Evolutionary conservation across 2,797 vertebrate genomes (phyloP), one percentile per base, ranked within the genome.

Genomic region (Triplophysa yarkandensis): DNA sequence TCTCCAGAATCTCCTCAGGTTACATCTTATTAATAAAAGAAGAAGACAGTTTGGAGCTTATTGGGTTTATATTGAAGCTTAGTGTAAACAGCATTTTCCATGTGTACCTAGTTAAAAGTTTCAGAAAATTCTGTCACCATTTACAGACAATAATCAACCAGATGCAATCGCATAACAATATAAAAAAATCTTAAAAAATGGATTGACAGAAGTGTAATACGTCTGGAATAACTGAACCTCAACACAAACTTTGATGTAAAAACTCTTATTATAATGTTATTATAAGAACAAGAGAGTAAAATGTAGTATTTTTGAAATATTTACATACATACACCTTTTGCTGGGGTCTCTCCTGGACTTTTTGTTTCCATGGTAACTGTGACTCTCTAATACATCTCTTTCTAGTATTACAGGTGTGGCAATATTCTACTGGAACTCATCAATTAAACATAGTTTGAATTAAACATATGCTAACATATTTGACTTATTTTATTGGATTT

Each of bases 11-110:
- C 36, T 23, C 3, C 10, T 62, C 6, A 48, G 36, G 16, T 4
- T 46, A n/a, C 41, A 62, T 71, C 21, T 19, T 48, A 48, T 19
- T 25, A 48, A 61, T 23, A 50, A 62, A 72, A 62, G 16, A 5
- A 70, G 28, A 6, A 71, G 68, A 28, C 41, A 23, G 28, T 46
- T 34, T 4, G 10, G 25, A 52, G n/a, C 19, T 28, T 14, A 2
- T 17, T 23, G 5, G 39, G 27, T 58, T 30, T 30, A 14, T 0
- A 21, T 21, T 11, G 21, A 5, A n/a, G n/a, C n/a, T n/a, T n/a
- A n/a, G n/a, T n/a, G n/a, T n/a, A n/a, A n/a, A n/a, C n/a, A n/a
- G n/a, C n/a, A 3, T 32, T 32, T 32, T 32, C 7, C n/a, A 13
- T 13, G 11, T 5, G 11, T 6, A 25, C 50, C 25, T n/a, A n/a